Evolutionary conservation across 1,140 invertebrate species (phyloP), one percentile per base, ranked within the genome.

Genomic region (Drosophila persimilis): DNA sequence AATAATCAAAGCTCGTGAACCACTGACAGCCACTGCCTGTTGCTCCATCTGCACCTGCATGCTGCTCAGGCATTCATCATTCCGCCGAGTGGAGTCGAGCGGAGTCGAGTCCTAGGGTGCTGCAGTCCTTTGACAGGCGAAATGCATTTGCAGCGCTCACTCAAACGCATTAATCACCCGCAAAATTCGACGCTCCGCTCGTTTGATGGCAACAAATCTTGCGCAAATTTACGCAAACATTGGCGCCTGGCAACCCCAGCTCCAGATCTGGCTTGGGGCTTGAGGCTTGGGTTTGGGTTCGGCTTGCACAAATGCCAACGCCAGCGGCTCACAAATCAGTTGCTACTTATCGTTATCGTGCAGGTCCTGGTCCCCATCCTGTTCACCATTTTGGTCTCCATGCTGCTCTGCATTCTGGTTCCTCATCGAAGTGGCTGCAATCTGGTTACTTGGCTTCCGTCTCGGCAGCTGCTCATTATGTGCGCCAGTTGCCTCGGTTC

Each of bases 191-290:
- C 31, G 61, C 78, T 73, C 73, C 39, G 61, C 78, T 73, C 73
- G 73, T 77, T 81, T 81, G 79, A 81, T 77, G 79, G 61, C 66
- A 69, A 85, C 80, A 85, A 84, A 84, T 84, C 77, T 70, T 74
- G 77, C 55, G 67, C 80, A 80, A 80, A 80, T 80, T 84, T 59
- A 63, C 73, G 81, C 77, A 69, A 85, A 73, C 80, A 85, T 80
- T 77, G 80, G 39, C 80, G 55, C 50, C 70, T 6, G 24, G 43
- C 58, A 77, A 55, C 46, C 46, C 17, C 62, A 55, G 50, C 29
- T 35, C 15, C 50, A 39, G 11, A 9, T 39, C 35, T 39, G 4
- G 9, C 3, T 39, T 4, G 35, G 9, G 11, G 3, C 31, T 39
- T 4, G 35, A 3, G 11, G 3, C 31, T 35, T 35, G 31, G 31